Conservation (phyloP, 2,113 vertebrate species). For the Bubo blakistoni region DNA sequence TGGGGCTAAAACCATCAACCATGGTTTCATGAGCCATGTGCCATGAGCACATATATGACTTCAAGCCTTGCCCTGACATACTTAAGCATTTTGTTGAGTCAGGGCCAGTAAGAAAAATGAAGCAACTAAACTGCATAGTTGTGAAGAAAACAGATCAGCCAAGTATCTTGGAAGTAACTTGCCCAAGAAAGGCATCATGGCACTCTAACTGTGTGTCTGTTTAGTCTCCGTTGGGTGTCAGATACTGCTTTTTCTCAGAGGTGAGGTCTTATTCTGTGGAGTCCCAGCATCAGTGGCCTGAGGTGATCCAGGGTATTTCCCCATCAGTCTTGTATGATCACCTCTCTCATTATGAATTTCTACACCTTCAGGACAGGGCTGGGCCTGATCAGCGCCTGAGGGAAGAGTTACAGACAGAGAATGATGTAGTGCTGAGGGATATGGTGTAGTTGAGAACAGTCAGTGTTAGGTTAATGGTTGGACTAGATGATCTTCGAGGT, state of each 20-base stretch:
- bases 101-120: background rate
- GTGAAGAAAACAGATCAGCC: background rate
- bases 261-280: background rate
- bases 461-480: too few relatives aligned
- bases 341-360: background rate
- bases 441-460: too few relatives aligned
- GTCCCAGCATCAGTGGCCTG: too few relatives aligned
- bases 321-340: background rate
- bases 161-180: background rate
- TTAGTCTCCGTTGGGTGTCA: background rate
- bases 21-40: background rate
- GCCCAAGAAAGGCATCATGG: background rate
- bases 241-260: background rate
- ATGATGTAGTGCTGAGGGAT: too few relatives aligned
- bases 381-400: background rate
- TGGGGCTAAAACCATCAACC: background rate
- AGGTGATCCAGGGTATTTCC: background rate
- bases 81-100: background rate
- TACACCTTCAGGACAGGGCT: background rate
- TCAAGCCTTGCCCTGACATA: background rate
- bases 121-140: background rate
- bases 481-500: too few relatives aligned
- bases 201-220: background rate
- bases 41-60: background rate
- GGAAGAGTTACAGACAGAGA: background rate